phyloP scores from a whole-genome alignment of 2,113 vertebrate species.

The Morone saxatilis region DNA sequence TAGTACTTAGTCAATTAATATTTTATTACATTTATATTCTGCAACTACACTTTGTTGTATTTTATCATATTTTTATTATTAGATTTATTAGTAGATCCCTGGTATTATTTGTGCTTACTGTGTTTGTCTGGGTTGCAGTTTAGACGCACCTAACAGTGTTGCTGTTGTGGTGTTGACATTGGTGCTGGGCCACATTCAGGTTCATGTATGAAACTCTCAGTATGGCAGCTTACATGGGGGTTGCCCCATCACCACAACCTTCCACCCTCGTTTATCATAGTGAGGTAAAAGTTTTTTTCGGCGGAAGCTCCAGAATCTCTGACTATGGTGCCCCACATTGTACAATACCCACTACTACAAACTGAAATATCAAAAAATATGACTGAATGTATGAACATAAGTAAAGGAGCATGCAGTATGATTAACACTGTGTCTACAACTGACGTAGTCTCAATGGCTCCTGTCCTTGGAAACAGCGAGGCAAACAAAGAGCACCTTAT shows the following conservation, averaged over 20 bases:
- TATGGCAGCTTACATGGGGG: not conserved
- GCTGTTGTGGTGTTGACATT: not conserved
- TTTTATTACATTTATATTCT: not conserved
- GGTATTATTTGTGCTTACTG: not conserved
- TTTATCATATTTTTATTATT: not conserved
- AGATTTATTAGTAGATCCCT: not conserved
- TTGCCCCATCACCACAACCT: not conserved
- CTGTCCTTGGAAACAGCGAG: constrained; percentile 40
- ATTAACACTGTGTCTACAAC: constrained; percentile 42
- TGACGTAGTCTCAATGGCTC: constrained; percentile 37
- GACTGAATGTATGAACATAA: constrained; percentile 62
- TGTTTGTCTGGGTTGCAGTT: not conserved
- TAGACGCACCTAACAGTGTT: not conserved
- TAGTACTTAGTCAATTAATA: not conserved
- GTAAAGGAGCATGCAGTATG: constrained; percentile 81
- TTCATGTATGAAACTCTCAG: not conserved
- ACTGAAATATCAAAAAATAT: not conserved
- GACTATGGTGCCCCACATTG: too few relatives aligned
- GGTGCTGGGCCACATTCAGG: too few relatives aligned
- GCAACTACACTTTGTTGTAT: not conserved
- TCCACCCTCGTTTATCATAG: not conserved
- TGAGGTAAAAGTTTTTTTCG: not conserved
- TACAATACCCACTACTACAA: not conserved
- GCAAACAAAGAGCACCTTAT: constrained; percentile 77
- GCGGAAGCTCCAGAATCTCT: too few relatives aligned